A percentile compares a stretch with the other conserved stretches of the same genome.
These are phyloP conservation scores for Ladona fulva DNA, from an alignment of 1,140 invertebrate genomes.

Conservation along the genomic window DNA sequence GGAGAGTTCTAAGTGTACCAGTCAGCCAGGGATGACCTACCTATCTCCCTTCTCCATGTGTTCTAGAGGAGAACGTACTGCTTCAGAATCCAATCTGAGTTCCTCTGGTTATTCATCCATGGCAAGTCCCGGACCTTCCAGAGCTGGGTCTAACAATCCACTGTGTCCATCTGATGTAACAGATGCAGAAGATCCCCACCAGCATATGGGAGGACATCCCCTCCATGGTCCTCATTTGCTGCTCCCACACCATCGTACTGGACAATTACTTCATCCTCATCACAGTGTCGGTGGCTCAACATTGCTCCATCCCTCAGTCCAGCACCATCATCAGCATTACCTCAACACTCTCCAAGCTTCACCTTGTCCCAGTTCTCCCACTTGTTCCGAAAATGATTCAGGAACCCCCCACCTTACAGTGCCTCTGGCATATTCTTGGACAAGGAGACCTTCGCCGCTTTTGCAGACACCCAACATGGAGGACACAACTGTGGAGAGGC, in stretches of 20 bases:
- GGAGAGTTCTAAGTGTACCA: not conserved
- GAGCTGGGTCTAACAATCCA: constrained; percentile 67
- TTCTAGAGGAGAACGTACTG: constrained; percentile 53
- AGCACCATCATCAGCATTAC: not conserved
- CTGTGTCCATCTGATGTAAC: constrained; percentile 50
- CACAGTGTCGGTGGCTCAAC: constrained; percentile 24
- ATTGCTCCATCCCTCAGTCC: not conserved
- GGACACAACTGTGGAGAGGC: constrained; percentile 23
- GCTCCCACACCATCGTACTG: constrained; percentile 38
- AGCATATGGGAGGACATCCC: not conserved
- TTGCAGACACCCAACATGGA: not conserved
- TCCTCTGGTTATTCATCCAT: constrained; percentile 75
- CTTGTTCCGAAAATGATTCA: not conserved
- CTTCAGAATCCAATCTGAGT: constrained; percentile 69
- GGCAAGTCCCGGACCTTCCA: constrained; percentile 64
- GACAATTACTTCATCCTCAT: not conserved
- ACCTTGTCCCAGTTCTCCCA: not conserved
- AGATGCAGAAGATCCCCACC: constrained; percentile 51
- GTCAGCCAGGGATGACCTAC: constrained; percentile 51
- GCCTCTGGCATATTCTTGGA: not conserved
- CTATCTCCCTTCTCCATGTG: constrained; percentile 65
- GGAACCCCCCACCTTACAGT: not conserved
- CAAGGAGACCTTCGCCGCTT: not conserved
- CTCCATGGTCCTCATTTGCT: constrained; percentile 39
- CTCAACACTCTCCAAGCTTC: not conserved